A percentile compares a stretch with the other conserved stretches of the same genome.
These are phyloP conservation scores for Dendrocincla fuliginosa DNA, from an alignment of 2,797 vertebrate species.

Conservation along the genomic window DNA sequence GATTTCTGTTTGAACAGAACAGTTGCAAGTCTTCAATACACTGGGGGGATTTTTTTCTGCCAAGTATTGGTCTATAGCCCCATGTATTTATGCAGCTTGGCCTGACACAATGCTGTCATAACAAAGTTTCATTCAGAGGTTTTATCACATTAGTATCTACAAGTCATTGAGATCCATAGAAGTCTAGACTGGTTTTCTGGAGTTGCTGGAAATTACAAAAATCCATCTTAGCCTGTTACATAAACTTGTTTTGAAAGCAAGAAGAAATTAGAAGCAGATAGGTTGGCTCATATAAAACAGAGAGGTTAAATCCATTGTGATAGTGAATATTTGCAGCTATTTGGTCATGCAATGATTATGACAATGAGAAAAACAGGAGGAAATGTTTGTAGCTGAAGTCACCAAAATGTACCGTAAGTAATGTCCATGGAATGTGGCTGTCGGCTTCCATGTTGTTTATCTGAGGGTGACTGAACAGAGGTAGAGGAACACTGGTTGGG, in stretches of 20 bases:
- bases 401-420: background rate
- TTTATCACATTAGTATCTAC: background rate
- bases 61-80: background rate
- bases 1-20: background rate
- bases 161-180: background rate
- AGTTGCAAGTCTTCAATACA: background rate
- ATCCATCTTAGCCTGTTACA: background rate
- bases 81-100: background rate
- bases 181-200: background rate
- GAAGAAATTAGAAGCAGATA: conserved; percentile 54
- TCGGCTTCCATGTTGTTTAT: background rate
- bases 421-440: background rate
- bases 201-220: background rate
- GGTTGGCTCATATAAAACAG: background rate
- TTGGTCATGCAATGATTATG: background rate
- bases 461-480: background rate
- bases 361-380: conserved; percentile 18
- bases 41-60: background rate
- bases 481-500: background rate
- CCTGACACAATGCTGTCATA: background rate
- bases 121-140: background rate
- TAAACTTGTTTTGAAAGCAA: conserved; percentile 47
- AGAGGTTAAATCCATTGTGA: background rate
- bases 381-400: conserved; percentile 34
- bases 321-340: background rate